Base-by-base conservation (phyloP, 2,113 vertebrate genomes). In the Suricata suricatta region DNA sequence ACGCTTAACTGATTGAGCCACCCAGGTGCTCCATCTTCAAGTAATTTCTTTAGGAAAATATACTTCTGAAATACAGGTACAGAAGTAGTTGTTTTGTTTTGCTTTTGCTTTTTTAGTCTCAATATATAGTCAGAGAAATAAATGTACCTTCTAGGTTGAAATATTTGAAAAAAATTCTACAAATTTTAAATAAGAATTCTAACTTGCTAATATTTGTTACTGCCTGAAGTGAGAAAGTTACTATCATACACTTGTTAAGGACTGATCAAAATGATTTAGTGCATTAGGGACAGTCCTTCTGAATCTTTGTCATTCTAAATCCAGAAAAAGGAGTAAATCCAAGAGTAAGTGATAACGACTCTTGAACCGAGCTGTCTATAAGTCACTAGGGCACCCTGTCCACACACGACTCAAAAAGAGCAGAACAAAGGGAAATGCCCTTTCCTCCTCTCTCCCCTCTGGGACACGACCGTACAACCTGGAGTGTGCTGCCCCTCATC, bases 31-130 rank as follows among this genome's bases (percentile, higher is more conserved):
- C 57, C 21, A 60, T 80, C 52, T 83, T 91, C 16, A 91, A 19
- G 15, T 23, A 77, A 63, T 63, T 91, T 93, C 60, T 85, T 93
- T 11, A 92, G 29, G 66, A 90, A 96, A 90, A 72, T n/a, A 91
- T 3, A 71, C 1, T 77, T 31, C 17, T 68, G 57, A 92, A 96
- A 91, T 4, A 71, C 0, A 35, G 19, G 82, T 3, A 71, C 0
- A 35, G 19, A 87, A 33, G 16, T 13, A 35, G 8, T 12, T 84
- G 54, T 33, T 12, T 15, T 12, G 16, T 71, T 83, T 91, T 23
- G 4, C 9, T 84, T 76, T 16, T 29, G 5, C 17, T 9, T 80
- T 92, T 77, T 92, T 57, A 66, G 13, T 83, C 41, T 93, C 50
- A 44, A 52, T 27, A 52, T 0, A 69, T 1, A 89, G 44, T 41